Percentiles rank a stretch among this genome's conserved stretches.
Evolutionary conservation across 1,140 invertebrate species (phyloP).

Genomic region (Nymphalis io): DNA sequence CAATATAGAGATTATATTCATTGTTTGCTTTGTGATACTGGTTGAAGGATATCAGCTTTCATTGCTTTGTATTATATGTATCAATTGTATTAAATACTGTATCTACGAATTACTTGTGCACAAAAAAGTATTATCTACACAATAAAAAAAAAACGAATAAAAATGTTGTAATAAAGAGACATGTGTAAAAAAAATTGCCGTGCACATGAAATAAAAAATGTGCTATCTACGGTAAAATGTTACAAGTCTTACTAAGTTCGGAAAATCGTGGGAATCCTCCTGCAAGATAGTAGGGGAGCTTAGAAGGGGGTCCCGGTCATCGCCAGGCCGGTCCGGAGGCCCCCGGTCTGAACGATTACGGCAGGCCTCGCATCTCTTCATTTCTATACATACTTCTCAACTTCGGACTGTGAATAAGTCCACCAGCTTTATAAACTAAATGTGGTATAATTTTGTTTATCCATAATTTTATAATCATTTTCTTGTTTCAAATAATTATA

Average conservation of each 20-base stretch:
- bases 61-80: neutral
- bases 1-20: conserved; percentile 34
- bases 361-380: conserved; percentile 74
- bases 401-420: conserved; percentile 68
- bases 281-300: conserved; percentile 63
- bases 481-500: no score
- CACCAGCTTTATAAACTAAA: conserved; percentile 33
- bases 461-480: neutral
- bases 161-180: conserved; percentile 10
- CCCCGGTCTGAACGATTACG: conserved; percentile 66
- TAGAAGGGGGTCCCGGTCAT: conserved; percentile 67
- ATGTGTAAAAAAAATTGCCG: conserved; percentile 26
- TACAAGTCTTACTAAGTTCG: conserved; percentile 66
- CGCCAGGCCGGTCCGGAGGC: conserved; percentile 48
- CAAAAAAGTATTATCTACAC: conserved; percentile 1
- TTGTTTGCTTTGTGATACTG: conserved; percentile 31
- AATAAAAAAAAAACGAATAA: conserved; percentile 25
- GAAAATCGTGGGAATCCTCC: conserved; percentile 66
- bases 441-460: conserved; percentile 20
- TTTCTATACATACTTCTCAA: conserved; percentile 77
- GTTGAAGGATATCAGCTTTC: conserved; percentile 6
- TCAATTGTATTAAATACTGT: neutral
- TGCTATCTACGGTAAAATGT: conserved; percentile 59
- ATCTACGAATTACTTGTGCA: neutral
- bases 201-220: conserved; percentile 46